Conservation (phyloP, 2,113 vertebrate species). For the Petaurus breviceps region DNA sequence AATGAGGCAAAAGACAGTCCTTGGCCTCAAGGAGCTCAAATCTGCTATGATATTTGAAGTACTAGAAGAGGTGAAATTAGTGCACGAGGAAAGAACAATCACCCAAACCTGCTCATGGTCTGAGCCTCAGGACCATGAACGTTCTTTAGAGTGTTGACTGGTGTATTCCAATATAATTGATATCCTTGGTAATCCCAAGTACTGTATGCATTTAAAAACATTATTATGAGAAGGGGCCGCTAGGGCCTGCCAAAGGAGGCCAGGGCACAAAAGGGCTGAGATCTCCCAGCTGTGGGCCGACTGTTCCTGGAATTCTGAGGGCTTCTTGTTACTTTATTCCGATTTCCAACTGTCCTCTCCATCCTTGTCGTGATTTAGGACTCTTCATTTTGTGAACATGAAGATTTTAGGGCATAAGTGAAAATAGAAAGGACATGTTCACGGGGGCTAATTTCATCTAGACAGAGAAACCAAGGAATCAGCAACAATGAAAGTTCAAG, state of each 20-base stretch:
- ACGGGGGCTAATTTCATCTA: neutral
- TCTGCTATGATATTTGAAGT: neutral
- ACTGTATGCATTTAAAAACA: neutral
- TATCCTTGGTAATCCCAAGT: neutral
- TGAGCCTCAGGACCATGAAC: neutral
- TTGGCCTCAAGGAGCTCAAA: neutral
- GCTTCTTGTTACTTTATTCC: neutral
- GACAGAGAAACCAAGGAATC: neutral
- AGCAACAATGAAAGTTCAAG: neutral
- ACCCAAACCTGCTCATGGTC: neutral
- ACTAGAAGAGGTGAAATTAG: neutral
- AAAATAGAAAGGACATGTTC: neutral
- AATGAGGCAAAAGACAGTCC: neutral
- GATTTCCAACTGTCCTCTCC: neutral
- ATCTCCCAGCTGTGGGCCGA: neutral
- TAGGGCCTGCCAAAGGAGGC: neutral
- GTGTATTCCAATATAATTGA: neutral
- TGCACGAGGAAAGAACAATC: neutral
- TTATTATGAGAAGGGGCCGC: neutral
- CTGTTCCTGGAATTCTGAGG: neutral
- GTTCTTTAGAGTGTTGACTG: neutral
- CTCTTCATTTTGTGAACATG: neutral
- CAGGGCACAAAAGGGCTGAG: neutral
- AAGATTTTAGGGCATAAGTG: neutral
- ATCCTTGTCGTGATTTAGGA: neutral